A percentile compares a stretch with the other conserved stretches of the same genome.
phyloP scores from a whole-genome alignment of 2,888 invertebrate species.

The Pseudococcus longispinus region DNA sequence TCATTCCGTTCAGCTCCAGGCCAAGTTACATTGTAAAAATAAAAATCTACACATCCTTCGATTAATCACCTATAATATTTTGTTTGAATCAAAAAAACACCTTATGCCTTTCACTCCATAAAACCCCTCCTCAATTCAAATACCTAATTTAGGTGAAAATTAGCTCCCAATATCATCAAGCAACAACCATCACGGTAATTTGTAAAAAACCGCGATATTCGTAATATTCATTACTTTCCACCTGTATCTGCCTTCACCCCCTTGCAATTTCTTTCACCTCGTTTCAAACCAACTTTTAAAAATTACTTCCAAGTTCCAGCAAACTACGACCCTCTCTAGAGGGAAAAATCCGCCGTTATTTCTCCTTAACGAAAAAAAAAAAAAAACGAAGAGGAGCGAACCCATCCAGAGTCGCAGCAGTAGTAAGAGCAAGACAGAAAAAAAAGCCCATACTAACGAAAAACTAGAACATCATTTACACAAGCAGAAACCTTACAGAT shows the following conservation, averaged over 20 bases:
- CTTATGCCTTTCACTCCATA: too few species aligned
- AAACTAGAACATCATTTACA: slow-evolving; percentile 34
- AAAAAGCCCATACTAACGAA: neutral
- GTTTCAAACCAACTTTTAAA: neutral
- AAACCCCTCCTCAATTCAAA: too few species aligned
- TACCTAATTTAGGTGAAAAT: too few species aligned
- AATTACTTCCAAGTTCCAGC: neutral
- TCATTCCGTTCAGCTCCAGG: too few species aligned
- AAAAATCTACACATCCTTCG: too few species aligned
- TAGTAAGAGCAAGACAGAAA: neutral
- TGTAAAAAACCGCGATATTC: neutral
- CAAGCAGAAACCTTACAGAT: slow-evolving; percentile 24
- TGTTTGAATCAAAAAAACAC: too few species aligned
- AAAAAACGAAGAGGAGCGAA: neutral
- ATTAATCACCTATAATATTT: too few species aligned
- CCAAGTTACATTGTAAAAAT: too few species aligned
- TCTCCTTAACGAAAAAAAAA: neutral
- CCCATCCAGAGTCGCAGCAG: neutral
- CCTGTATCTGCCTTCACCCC: neutral
- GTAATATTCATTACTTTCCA: neutral
- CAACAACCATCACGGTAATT: neutral
- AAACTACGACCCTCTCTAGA: slow-evolving; percentile 23
- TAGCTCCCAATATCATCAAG: too few species aligned
- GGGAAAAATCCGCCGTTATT: neutral
- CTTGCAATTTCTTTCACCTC: neutral